phyloP scores from a whole-genome alignment of 1,140 invertebrate genomes.

The Hestina assimilis region DNA sequence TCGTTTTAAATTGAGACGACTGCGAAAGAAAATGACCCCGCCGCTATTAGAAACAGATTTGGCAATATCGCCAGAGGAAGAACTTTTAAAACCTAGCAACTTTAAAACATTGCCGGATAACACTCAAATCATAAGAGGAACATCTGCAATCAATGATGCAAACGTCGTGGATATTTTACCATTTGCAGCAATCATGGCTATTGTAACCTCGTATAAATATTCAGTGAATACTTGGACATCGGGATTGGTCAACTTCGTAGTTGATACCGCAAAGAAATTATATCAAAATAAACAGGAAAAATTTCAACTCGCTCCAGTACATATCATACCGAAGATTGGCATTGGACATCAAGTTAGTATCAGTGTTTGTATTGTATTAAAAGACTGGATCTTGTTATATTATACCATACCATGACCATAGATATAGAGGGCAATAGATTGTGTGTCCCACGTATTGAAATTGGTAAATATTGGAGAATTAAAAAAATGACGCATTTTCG shows the following conservation, averaged over 20 bases:
- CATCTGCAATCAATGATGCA: slow-evolving; percentile 49
- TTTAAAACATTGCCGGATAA: slow-evolving; percentile 75
- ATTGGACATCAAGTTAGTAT: slow-evolving; percentile 68
- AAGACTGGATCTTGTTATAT: too few species aligned
- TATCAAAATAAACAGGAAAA: slow-evolving; percentile 59
- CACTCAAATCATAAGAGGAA: slow-evolving; percentile 72
- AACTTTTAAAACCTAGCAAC: slow-evolving; percentile 71
- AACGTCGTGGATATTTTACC: slow-evolving; percentile 66
- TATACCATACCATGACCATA: too few species aligned
- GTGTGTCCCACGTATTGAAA: too few species aligned
- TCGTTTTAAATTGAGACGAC: slow-evolving; percentile 53
- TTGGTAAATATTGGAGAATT: too few species aligned
- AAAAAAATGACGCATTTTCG: too few species aligned
- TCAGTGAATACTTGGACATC: slow-evolving; percentile 70
- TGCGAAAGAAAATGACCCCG: slow-evolving; percentile 52
- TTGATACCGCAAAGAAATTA: slow-evolving; percentile 73
- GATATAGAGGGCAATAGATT: too few species aligned
- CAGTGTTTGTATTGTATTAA: not conserved
- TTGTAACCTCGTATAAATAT: slow-evolving; percentile 78
- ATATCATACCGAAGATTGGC: slow-evolving; percentile 67
- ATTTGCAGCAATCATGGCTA: slow-evolving; percentile 78
- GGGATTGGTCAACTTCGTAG: slow-evolving; percentile 73
- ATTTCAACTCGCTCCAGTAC: slow-evolving; percentile 60
- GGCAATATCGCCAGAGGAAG: slow-evolving; percentile 58
- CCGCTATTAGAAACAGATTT: slow-evolving; percentile 44